Percentiles rank a stretch among this genome's conserved stretches.
Evolutionary conservation across 2,113 vertebrate genomes (phyloP).

Genomic region (Burhinus bistriatus): DNA sequence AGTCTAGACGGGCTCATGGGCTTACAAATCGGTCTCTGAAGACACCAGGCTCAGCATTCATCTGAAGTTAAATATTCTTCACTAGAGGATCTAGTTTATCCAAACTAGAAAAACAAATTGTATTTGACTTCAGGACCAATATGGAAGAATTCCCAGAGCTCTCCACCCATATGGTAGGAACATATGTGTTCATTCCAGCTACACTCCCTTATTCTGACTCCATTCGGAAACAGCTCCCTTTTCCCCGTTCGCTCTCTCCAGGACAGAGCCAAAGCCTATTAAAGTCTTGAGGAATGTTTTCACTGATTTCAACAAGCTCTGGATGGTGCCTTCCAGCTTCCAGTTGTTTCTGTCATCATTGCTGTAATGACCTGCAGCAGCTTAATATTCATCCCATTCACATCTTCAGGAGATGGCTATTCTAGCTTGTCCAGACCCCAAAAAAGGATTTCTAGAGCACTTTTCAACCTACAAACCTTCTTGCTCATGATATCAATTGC

Average conservation of each 20-base stretch:
- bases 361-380: not conserved
- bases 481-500: not conserved
- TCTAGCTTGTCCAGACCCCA: not conserved
- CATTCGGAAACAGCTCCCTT: constrained; percentile 1
- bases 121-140: constrained; percentile 58
- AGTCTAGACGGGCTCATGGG: not conserved
- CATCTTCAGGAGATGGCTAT: not conserved
- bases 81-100: constrained; percentile 25
- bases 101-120: constrained; percentile 32
- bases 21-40: not conserved
- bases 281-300: constrained; percentile 44
- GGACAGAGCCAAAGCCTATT: constrained; percentile 41
- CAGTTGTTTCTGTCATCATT: not conserved
- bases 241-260: not conserved
- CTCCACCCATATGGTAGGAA: constrained; percentile 61
- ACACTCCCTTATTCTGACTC: constrained; percentile 21
- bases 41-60: not conserved
- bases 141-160: constrained; percentile 62
- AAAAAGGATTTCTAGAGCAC: not conserved
- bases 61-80: constrained; percentile 14
- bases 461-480: not conserved
- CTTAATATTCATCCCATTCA: not conserved
- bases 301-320: constrained; percentile 38
- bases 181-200: constrained; percentile 60
- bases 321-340: constrained; percentile 15